phyloP scores from a whole-genome alignment of 2,888 invertebrate species.

The Campoletis raptor region DNA sequence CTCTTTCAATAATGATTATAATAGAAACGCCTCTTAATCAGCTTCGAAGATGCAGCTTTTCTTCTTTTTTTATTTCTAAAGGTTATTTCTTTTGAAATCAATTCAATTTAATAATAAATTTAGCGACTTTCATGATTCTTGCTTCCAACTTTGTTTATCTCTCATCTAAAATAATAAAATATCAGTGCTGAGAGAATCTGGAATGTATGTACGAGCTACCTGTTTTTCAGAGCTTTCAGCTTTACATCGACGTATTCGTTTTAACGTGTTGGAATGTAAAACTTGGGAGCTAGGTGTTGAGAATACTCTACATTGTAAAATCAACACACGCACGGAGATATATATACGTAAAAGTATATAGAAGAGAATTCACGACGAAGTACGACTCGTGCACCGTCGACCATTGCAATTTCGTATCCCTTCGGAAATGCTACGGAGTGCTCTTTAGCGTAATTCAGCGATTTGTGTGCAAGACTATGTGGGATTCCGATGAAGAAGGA shows the following conservation, averaged over 20 bases:
- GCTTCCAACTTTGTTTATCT: not conserved
- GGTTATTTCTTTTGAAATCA: not conserved
- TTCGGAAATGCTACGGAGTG: slow-evolving; percentile 53
- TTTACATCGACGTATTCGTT: slow-evolving; percentile 19
- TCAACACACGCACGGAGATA: not conserved
- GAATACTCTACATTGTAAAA: slow-evolving; percentile 38
- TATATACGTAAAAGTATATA: slow-evolving; percentile 11
- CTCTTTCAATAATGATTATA: not conserved
- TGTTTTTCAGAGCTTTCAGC: not conserved
- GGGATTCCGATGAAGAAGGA: slow-evolving; percentile 76
- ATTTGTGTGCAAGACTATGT: slow-evolving; percentile 81
- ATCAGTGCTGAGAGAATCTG: not conserved
- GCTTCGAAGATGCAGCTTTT: not conserved
- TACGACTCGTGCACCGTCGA: slow-evolving; percentile 37
- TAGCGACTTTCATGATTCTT: not conserved
- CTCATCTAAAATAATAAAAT: not conserved
- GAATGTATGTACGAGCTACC: not conserved
- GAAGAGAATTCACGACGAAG: slow-evolving; percentile 26
- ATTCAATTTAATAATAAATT: not conserved
- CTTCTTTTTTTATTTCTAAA: not conserved
- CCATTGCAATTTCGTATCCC: slow-evolving; percentile 63
- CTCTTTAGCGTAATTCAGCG: slow-evolving; percentile 83
- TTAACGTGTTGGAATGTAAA: slow-evolving; percentile 37
- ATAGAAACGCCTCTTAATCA: not conserved
- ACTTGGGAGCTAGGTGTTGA: slow-evolving; percentile 32